Evolutionary conservation across 2,797 vertebrate species (phyloP), one percentile per base, ranked within the genome.

Genomic region (Tenualosa thibaudeaui): DNA sequence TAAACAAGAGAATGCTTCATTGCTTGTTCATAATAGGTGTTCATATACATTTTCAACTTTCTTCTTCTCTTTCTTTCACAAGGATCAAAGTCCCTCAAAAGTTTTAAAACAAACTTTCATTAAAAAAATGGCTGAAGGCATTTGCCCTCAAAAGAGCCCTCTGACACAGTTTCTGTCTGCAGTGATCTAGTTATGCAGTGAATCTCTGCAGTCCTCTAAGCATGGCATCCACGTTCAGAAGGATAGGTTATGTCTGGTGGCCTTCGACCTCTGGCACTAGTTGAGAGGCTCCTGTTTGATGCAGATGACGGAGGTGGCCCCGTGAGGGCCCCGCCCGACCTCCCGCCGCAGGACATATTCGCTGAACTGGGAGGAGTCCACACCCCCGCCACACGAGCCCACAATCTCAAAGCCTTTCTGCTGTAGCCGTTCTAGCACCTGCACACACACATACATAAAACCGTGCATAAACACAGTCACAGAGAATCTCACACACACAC

Each of bases 291-390:
- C 97, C 90, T 97, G 96, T 94, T 99, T 99, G 94, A 98, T 96
- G 89, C 92, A 94, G 93, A 96, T 95, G 92, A 97, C 95, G 0
- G 95, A 95, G 50, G 95, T 94, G 56, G 89, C 85, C 81, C 92
- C 93, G 0, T 93, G 95, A 88, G 91, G 94, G 86, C 94, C 94
- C 91, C 95, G 93, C 92, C 93, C 95, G 91, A 95, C 91, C 89
- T 97, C 97, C 91, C 98, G 92, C 86, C 95, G 94, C 82, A 99
- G 94, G 89, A 98, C 92, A 22, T 98, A 99, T 94, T 99, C 97
- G 85, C 96, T 98, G 94, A 99, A 99, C 93, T 98, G 97, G 83
- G 98, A 98, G 31, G 97, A 97, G 94, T 99, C 98, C 86, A 97
- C 97, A 2, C 98, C 98, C 83, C 97, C 97, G 6, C 97, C 98